phyloP scores from a whole-genome alignment of 2,888 invertebrate genomes.

The Napeogenes sylphis region DNA sequence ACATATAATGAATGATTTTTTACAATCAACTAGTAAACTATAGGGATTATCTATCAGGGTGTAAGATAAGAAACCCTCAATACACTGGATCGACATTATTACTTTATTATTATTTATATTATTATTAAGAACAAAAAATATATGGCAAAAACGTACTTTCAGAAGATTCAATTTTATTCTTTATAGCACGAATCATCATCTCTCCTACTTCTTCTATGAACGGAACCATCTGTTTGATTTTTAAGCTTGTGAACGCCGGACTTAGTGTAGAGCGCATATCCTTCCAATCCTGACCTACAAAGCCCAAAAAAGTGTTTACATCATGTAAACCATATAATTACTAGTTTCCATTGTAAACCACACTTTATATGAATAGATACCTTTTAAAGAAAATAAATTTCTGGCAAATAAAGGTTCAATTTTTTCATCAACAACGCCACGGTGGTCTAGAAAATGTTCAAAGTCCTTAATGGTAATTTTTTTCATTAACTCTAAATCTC shows the following conservation, averaged over 20 bases:
- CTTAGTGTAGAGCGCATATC: conserved; percentile 67
- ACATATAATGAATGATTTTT: too few relatives aligned
- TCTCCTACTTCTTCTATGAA: conserved; percentile 62
- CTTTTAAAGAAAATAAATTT: conserved; percentile 65
- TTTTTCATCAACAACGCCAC: conserved; percentile 45
- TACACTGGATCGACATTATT: too few relatives aligned
- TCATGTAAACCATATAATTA: background rate
- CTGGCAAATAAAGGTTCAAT: conserved; percentile 69
- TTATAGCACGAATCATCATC: conserved; percentile 51
- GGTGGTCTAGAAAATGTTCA: conserved; percentile 72
- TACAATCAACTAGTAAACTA: too few relatives aligned
- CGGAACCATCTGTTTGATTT: conserved; percentile 65
- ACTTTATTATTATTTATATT: too few relatives aligned
- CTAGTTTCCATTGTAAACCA: too few relatives aligned
- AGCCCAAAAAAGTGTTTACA: background rate
- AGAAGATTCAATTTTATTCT: conserved; percentile 41
- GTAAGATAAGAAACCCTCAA: too few relatives aligned
- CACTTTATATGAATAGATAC: conserved; percentile 35
- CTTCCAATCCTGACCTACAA: conserved; percentile 60
- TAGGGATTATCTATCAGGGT: too few relatives aligned
- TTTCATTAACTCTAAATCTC: conserved; percentile 70
- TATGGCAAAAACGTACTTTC: conserved; percentile 35
- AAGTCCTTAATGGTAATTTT: conserved; percentile 73
- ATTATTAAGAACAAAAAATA: background rate
- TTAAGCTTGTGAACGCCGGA: conserved; percentile 73